Evolutionary conservation across 2,797 vertebrate genomes (phyloP).

Genomic region (Petrocephalus schoutedeni): DNA sequence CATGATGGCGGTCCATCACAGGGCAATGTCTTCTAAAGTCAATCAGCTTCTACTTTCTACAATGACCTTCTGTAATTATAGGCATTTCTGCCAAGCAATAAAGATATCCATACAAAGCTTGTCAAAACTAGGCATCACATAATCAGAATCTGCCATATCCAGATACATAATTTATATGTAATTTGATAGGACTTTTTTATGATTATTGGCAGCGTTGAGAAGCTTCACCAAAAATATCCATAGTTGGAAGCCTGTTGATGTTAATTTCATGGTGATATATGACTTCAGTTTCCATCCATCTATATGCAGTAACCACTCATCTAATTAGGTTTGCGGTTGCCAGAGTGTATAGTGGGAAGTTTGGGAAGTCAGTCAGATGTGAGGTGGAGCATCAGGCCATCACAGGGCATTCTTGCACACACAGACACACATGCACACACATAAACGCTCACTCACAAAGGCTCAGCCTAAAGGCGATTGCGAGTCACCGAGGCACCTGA

Average conservation of each 20-base stretch:
- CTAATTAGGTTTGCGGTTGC: neutral
- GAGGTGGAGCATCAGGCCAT: neutral
- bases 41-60: neutral
- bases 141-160: neutral
- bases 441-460: neutral
- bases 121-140: neutral
- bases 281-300: neutral
- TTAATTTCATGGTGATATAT: neutral
- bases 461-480: neutral
- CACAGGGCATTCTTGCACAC: neutral
- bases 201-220: neutral
- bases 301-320: neutral
- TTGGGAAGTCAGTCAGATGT: neutral
- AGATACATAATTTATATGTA: constrained; percentile 3
- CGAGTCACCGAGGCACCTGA: neutral
- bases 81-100: neutral
- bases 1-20: neutral
- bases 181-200: neutral
- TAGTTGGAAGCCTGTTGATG: neutral
- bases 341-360: neutral
- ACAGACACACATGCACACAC: neutral
- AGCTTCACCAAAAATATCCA: constrained; percentile 1
- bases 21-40: neutral
- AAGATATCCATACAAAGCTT: neutral
- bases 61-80: neutral